Evolutionary conservation across 2,888 invertebrate genomes (phyloP), one percentile per base, ranked within the genome.

Genomic region (Drosophila percnosoma): DNA sequence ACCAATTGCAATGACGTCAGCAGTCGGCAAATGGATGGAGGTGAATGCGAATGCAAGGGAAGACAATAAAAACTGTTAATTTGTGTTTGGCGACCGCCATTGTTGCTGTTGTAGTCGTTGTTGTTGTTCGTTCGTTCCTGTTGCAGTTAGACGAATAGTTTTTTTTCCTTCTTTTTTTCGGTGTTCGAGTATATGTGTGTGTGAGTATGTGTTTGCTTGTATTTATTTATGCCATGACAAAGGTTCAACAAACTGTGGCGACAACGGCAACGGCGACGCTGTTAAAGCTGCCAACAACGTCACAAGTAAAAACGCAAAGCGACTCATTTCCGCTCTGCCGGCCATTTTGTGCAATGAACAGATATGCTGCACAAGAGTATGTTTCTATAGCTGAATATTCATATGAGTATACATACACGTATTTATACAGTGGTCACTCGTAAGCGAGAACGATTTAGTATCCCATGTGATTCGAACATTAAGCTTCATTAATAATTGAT

Each of bases 201-300:
- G 40, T 40, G n/a, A 3, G 27, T 27, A 4, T 38, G 15, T 45
- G 36, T 45, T 15, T 40, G 38, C 21, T 33, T 73, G 62, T 52
- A 66, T 77, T 63, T 78, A 78, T 78, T 73, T 63, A 77, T 75
- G 71, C 65, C 84, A 71, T 68, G 64, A 77, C 66, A 78, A 78
- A 87, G 82, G 83, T 87, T 84, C 83, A 84, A 84, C 84, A 87
- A 84, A 84, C 83, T 87, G 71, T 76, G 73, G 70, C 75, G 61
- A 54, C 68, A 65, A 66, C 60, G 21, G 6, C 42, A 21, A 45
- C 78, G 61, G 57, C 71, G 63, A 58, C 63, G 40, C 59, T 52
- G 40, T 60, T 57, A 58, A 67, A 45, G 58, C 71, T 67, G 55
- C 62, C 59, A 48, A 48, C 79, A 68, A 75, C 78, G 78, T 78